Evolutionary conservation across 2,797 vertebrate species (phyloP).

Genomic region (Typhlichthys subterraneus): DNA sequence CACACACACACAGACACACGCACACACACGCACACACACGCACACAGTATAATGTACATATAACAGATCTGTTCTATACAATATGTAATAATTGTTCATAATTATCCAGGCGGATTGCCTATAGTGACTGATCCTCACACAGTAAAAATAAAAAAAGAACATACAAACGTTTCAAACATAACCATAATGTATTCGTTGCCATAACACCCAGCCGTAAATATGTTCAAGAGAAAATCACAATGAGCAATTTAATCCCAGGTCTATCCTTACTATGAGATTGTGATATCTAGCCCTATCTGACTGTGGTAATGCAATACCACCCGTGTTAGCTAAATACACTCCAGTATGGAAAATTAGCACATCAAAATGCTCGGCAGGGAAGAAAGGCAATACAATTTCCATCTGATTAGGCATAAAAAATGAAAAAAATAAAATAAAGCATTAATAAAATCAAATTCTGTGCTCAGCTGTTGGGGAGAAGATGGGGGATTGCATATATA

Average conservation of each 20-base stretch:
- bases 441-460: constrained; percentile 2
- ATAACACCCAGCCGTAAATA: constrained; percentile 31
- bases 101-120: too few species aligned
- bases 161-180: background rate
- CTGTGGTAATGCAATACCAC: constrained; percentile 17
- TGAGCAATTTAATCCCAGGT: constrained; percentile 41
- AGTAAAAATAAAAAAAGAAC: too few species aligned
- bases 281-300: constrained; percentile 32
- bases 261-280: constrained; percentile 39
- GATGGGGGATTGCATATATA: constrained; percentile 12
- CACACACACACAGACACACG: constrained; percentile 9
- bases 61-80: too few species aligned
- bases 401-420: constrained; percentile 4
- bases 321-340: background rate
- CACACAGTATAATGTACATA: background rate
- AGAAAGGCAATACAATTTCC: background rate
- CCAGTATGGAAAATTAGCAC: constrained; percentile 2
- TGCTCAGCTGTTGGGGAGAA: constrained; percentile 13
- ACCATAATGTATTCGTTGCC: constrained; percentile 37
- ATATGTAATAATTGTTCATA: too few species aligned
- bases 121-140: too few species aligned
- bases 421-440: background rate
- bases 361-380: background rate
- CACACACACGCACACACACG: background rate
- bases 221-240: constrained; percentile 6